These are phyloP conservation scores for Cynopterus brachyotis DNA, from an alignment of 2,113 vertebrate genomes.

Conservation along the genomic window DNA sequence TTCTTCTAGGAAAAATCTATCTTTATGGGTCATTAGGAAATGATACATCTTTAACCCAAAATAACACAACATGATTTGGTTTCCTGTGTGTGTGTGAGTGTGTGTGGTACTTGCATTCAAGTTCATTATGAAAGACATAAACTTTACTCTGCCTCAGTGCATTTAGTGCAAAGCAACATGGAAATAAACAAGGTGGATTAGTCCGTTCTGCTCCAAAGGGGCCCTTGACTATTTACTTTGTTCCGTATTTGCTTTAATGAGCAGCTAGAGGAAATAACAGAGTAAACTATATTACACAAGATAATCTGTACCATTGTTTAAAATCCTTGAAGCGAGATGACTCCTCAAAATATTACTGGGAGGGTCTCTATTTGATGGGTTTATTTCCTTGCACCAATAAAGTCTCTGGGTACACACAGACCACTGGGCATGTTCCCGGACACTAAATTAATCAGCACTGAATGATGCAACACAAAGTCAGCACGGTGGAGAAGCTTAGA, in stretches of 20 bases:
- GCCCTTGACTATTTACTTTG: slow-evolving; percentile 24
- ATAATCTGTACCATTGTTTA: neutral
- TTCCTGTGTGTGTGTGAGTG: neutral
- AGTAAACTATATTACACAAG: neutral
- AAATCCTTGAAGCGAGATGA: neutral
- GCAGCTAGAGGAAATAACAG: slow-evolving; percentile 26
- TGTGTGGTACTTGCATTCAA: neutral
- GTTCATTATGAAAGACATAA: slow-evolving; percentile 10
- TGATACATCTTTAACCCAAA: neutral
- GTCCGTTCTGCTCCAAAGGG: neutral
- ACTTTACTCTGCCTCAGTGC: neutral
- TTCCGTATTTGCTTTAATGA: slow-evolving; percentile 57
- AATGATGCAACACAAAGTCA: slow-evolving; percentile 43
- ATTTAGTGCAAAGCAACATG: neutral
- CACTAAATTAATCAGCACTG: slow-evolving; percentile 4
- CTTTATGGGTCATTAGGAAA: slow-evolving; percentile 38
- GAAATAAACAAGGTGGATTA: neutral
- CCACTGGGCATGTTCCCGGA: slow-evolving; percentile 11
- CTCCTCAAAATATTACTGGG: neutral
- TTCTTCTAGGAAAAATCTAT: neutral
- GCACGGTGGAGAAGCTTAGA: neutral
- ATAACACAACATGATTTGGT: neutral
- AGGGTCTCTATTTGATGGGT: neutral
- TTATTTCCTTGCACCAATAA: slow-evolving; percentile 26
- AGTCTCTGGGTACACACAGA: slow-evolving; percentile 2